Evolutionary conservation across 2,888 invertebrate genomes (phyloP).

Genomic region (Spodoptera picta): DNA sequence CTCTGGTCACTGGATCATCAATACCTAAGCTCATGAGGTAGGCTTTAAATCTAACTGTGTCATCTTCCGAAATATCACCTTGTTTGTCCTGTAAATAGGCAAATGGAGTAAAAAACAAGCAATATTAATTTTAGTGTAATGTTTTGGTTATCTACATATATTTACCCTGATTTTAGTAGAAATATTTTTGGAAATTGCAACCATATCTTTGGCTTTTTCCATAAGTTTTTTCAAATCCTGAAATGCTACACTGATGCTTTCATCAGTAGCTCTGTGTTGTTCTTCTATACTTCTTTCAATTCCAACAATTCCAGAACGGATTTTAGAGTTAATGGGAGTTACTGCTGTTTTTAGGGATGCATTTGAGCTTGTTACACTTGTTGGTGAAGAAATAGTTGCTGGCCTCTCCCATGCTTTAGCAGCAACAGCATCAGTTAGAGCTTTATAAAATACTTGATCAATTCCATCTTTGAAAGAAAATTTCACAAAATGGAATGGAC

Average conservation of each 20-base stretch:
- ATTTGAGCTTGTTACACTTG: conserved; percentile 60
- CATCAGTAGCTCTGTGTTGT: conserved; percentile 96
- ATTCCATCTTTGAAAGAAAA: conserved; percentile 96
- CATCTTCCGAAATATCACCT: conserved; percentile 98
- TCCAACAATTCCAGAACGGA: conserved; percentile 97
- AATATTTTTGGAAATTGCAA: conserved; percentile 96
- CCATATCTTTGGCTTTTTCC: conserved; percentile 99
- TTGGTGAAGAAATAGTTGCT: conserved; percentile 63
- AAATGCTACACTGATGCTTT: conserved; percentile 97
- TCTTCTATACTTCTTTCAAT: conserved; percentile 97
- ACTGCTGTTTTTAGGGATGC: conserved; percentile 65
- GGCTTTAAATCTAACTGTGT: conserved; percentile 98
- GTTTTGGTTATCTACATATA: background rate
- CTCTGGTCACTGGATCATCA: conserved; percentile 98
- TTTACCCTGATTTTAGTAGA: conserved; percentile 95
- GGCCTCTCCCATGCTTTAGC: conserved; percentile 90
- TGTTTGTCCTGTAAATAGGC: conserved; percentile 92
- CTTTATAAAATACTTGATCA: conserved; percentile 89
- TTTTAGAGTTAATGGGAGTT: conserved; percentile 88
- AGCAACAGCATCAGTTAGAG: conserved; percentile 90
- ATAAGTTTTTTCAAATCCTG: conserved; percentile 98
- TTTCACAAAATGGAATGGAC: conserved; percentile 92
- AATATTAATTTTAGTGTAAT: background rate
- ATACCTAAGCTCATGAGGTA: conserved; percentile 99
- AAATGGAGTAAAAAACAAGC: background rate